phyloP scores from a whole-genome alignment of 2,888 invertebrate species.

The Amiota mariae region DNA sequence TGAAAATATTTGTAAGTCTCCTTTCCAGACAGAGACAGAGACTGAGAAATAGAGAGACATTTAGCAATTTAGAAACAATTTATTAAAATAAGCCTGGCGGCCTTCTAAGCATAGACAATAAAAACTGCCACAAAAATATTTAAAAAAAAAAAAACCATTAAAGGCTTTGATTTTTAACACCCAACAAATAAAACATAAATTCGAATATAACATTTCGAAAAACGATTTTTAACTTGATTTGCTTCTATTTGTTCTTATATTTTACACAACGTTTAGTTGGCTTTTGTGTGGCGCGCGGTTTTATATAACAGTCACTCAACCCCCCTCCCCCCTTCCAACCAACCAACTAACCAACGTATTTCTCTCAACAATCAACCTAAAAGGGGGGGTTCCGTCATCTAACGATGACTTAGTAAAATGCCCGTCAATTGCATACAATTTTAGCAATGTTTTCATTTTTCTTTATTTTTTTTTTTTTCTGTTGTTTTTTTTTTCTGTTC shows the following conservation, averaged over 20 bases:
- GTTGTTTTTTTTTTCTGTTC: slow-evolving; percentile 49
- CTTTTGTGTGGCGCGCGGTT: slow-evolving; percentile 64
- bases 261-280: slow-evolving; percentile 60
- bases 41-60: too few species aligned
- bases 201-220: slow-evolving; percentile 4
- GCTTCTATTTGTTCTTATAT: slow-evolving; percentile 6
- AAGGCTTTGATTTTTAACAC: slow-evolving; percentile 10
- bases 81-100: too few species aligned
- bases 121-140: too few species aligned
- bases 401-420: not conserved
- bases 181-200: not conserved
- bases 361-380: too few species aligned
- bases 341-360: too few species aligned
- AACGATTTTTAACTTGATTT: slow-evolving; percentile 16
- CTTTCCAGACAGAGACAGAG: too few species aligned
- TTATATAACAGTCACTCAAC: slow-evolving; percentile 56
- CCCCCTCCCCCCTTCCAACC: too few species aligned
- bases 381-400: not conserved
- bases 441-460: slow-evolving; percentile 46
- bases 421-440: slow-evolving; percentile 55
- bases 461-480: not conserved
- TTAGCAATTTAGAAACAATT: too few species aligned
- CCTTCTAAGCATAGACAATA: too few species aligned
- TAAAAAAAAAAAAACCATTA: slow-evolving; percentile 3
- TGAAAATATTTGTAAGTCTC: too few species aligned